These are phyloP conservation scores for Gryon sp. DNA, from an alignment of 1,140 invertebrate genomes.

Conservation along the genomic window DNA sequence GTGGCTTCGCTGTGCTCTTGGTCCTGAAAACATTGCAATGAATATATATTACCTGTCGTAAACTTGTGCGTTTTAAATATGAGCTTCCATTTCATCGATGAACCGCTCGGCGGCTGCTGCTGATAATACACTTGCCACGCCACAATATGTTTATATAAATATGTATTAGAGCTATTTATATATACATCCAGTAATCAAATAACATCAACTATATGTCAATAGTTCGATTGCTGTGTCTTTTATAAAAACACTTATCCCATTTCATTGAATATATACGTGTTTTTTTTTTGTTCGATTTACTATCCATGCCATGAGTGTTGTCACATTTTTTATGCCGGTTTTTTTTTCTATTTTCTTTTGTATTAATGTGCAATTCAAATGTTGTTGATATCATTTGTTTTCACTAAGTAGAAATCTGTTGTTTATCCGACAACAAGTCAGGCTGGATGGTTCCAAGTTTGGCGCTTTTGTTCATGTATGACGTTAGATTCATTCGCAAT, in stretches of 20 bases:
- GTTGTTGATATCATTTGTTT: conserved; percentile 4
- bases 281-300: conserved; percentile 48
- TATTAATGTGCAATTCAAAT: conserved; percentile 25
- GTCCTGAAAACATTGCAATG: conserved; percentile 64
- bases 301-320: conserved; percentile 56
- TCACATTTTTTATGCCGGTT: conserved; percentile 22
- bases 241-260: conserved; percentile 56
- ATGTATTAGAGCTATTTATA: conserved; percentile 35
- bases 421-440: conserved; percentile 10
- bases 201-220: conserved; percentile 60
- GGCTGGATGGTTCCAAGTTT: conserved; percentile 9
- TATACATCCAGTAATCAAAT: conserved; percentile 46
- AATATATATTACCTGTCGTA: conserved; percentile 62
- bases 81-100: conserved; percentile 64
- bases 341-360: conserved; percentile 49
- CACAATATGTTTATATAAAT: conserved; percentile 57
- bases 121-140: conserved; percentile 58
- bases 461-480: neutral
- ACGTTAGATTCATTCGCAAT: neutral
- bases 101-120: conserved; percentile 68
- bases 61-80: conserved; percentile 64
- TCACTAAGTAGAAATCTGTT: conserved; percentile 44
- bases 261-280: conserved; percentile 59
- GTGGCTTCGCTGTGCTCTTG: conserved; percentile 77
- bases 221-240: conserved; percentile 61